Conservation (phyloP, 2,888 invertebrate species). For the Lepidochitona cinerea region DNA sequence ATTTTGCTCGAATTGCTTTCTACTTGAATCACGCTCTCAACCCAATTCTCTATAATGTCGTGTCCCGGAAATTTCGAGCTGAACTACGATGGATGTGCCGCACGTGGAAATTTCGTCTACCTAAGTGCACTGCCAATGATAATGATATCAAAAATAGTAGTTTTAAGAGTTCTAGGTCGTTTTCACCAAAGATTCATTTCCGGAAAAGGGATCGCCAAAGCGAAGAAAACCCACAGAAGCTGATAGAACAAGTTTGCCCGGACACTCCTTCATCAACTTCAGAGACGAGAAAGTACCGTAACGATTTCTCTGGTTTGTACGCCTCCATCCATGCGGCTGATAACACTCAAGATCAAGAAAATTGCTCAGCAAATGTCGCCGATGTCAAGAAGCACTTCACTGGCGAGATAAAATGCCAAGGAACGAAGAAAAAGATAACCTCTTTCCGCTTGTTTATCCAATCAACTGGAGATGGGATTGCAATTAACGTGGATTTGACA, state of each 20-base stretch:
- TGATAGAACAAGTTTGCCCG: background rate
- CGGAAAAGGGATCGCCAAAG: background rate
- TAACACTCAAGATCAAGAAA: background rate
- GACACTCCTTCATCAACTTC: background rate
- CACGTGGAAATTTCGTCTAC: background rate
- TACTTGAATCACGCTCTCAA: constrained; percentile 42
- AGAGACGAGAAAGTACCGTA: background rate
- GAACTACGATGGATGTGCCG: constrained; percentile 32
- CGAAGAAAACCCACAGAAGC: background rate
- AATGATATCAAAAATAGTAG: background rate
- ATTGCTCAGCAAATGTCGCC: background rate
- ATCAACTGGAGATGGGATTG: background rate
- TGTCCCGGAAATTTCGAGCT: constrained; percentile 35
- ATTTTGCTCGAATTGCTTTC: constrained; percentile 32
- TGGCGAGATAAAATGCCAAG: background rate
- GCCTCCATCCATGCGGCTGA: background rate
- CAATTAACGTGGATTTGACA: background rate
- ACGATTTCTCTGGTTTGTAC: background rate
- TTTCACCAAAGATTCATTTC: background rate
- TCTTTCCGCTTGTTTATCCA: background rate
- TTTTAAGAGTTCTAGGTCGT: background rate
- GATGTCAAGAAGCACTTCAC: background rate
- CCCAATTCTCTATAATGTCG: constrained; percentile 41
- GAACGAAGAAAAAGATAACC: background rate
- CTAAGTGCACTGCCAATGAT: background rate